Evolutionary conservation across 2,888 invertebrate genomes (phyloP).

Genomic region (Xanthorhoe designata): DNA sequence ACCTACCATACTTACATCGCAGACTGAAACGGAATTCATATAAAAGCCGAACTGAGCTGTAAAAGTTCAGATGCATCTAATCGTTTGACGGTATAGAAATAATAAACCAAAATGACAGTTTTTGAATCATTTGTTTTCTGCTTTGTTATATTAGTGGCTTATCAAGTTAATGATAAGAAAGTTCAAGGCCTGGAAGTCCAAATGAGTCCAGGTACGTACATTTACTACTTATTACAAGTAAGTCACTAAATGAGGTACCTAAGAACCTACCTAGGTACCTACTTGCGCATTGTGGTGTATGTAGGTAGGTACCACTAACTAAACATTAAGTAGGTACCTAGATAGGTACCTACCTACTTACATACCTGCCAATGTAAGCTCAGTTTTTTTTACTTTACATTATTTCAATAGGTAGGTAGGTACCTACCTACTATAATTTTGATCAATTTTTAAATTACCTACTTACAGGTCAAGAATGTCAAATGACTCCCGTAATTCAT

Average conservation of each 20-base stretch:
- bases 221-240: no score
- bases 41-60: constrained; percentile 28
- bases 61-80: constrained; percentile 24
- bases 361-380: no score
- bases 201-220: constrained; percentile 63
- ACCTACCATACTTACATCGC: not conserved
- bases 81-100: not conserved
- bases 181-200: constrained; percentile 68
- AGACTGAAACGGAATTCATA: constrained; percentile 22
- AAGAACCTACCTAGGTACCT: no score
- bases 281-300: no score
- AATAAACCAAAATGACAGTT: constrained; percentile 49
- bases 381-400: not conserved
- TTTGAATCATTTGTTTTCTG: constrained; percentile 46
- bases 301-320: no score
- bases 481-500: constrained; percentile 96
- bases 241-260: no score
- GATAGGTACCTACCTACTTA: no score
- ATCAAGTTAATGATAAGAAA: constrained; percentile 57
- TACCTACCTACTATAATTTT: no score
- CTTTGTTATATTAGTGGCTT: constrained; percentile 54
- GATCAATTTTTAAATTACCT: not conserved
- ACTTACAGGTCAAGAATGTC: constrained; percentile 90
- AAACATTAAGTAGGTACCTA: no score
- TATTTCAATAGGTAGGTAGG: not conserved